phyloP scores from a whole-genome alignment of 1,140 invertebrate species.

The Bombus difficillimus region DNA sequence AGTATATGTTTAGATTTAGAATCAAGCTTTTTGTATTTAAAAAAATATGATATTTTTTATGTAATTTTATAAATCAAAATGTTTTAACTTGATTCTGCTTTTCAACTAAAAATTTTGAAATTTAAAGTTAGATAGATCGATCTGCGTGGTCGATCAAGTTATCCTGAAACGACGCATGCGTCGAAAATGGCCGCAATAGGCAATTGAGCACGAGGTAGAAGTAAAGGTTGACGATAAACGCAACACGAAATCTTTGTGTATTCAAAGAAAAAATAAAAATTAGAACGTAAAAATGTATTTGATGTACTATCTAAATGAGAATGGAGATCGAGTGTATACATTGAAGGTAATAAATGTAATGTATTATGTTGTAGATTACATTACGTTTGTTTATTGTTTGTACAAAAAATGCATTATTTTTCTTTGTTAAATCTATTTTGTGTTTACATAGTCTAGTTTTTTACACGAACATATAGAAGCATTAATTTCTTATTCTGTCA shows the following conservation, averaged over 20 bases:
- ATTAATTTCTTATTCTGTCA: background rate
- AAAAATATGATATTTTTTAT: background rate
- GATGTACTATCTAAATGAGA: slow-evolving; percentile 88
- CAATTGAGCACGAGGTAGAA: background rate
- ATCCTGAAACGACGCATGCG: slow-evolving; percentile 13
- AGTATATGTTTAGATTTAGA: background rate
- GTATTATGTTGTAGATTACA: background rate
- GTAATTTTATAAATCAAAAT: background rate
- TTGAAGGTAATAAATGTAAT: slow-evolving; percentile 85
- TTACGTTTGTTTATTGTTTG: background rate
- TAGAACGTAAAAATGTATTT: slow-evolving; percentile 86
- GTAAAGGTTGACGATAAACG: background rate
- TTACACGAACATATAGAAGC: background rate
- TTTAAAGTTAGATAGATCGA: slow-evolving; percentile 10
- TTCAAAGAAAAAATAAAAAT: background rate
- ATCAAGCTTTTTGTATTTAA: background rate
- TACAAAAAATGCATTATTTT: slow-evolving; percentile 19
- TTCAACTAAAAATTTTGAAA: background rate
- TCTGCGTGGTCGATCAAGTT: background rate
- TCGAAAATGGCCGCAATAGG: too few species aligned
- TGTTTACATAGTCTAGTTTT: slow-evolving; percentile 4
- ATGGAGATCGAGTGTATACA: slow-evolving; percentile 88
- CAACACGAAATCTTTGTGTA: background rate
- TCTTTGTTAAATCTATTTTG: background rate
- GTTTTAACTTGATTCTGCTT: background rate